phyloP scores from a whole-genome alignment of 37 sponge, comb jelly and placozoan genomes.

The Trichoplax adhaerens region DNA sequence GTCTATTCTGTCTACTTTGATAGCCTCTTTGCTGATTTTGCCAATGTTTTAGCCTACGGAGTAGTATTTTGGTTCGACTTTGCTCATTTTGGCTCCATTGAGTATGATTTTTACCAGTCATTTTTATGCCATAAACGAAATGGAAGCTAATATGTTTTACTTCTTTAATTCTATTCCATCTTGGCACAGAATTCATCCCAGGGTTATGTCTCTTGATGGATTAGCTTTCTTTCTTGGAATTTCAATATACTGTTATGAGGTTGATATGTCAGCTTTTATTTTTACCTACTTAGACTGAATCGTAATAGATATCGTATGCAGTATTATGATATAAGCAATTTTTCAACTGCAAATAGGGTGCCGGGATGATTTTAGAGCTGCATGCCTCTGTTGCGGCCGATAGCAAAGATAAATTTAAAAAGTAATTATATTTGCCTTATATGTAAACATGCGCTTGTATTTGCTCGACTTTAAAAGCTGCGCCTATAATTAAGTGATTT shows the following conservation, averaged over 20 bases:
- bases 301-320: not conserved
- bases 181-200: constrained; percentile 6
- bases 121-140: not conserved
- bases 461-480: not conserved
- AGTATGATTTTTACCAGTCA: constrained; percentile 30
- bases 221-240: constrained; percentile 80
- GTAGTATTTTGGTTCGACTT: constrained; percentile 87
- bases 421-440: constrained; percentile 15
- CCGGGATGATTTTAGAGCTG: constrained; percentile 78
- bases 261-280: constrained; percentile 8
- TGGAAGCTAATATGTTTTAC: not conserved
- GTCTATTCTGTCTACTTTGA: too few relatives aligned
- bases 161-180: not conserved
- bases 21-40: constrained; percentile 61
- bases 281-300: not conserved
- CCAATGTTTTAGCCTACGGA: constrained; percentile 74
- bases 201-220: constrained; percentile 15
- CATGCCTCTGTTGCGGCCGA: constrained; percentile 49
- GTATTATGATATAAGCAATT: not conserved
- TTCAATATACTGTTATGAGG: constrained; percentile 83
- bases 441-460: not conserved
- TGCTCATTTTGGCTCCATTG: constrained; percentile 47
- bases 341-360: constrained; percentile 32
- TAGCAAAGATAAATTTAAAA: constrained; percentile 36
- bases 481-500: constrained; percentile 1